Percentiles rank a stretch among this genome's conserved stretches.
phyloP scores from a whole-genome alignment of 2,888 invertebrate genomes.

The Mechanitis messenoides region DNA sequence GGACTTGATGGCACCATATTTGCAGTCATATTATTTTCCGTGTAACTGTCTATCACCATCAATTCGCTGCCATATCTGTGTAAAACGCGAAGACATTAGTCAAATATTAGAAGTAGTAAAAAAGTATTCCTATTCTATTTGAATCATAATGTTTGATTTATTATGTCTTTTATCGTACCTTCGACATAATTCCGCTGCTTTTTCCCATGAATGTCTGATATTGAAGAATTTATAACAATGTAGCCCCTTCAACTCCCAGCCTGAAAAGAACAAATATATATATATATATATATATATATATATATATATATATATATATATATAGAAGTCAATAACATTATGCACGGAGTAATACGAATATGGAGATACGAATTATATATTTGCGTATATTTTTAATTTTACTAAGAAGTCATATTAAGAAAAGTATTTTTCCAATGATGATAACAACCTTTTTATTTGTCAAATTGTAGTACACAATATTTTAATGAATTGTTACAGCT shows the following conservation, averaged over 20 bases:
- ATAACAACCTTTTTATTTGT: not conserved
- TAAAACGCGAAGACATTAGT: slow-evolving; percentile 4
- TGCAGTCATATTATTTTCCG: slow-evolving; percentile 94
- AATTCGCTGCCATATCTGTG: slow-evolving; percentile 95
- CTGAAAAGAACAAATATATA: slow-evolving; percentile 76
- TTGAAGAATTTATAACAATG: slow-evolving; percentile 97
- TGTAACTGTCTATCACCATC: slow-evolving; percentile 92
- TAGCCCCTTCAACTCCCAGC: slow-evolving; percentile 94
- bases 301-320: not conserved
- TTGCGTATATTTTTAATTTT: too few species aligned
- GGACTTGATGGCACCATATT: slow-evolving; percentile 83
- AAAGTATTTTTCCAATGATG: too few species aligned
- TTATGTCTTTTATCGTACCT: slow-evolving; percentile 74
- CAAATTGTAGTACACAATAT: not conserved
- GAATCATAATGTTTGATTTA: not conserved
- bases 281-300: slow-evolving; percentile 25
- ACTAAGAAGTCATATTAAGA: too few species aligned
- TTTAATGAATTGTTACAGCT: not conserved
- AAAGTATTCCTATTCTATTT: not conserved
- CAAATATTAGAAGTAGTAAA: not conserved
- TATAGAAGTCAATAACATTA: slow-evolving; percentile 7
- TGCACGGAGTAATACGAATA: too few species aligned
- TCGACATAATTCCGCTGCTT: slow-evolving; percentile 95
- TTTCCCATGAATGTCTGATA: slow-evolving; percentile 96
- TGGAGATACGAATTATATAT: too few species aligned